These are phyloP conservation scores for Camponotus vicinus DNA, from an alignment of 1,140 invertebrate species.

Conservation along the genomic window DNA sequence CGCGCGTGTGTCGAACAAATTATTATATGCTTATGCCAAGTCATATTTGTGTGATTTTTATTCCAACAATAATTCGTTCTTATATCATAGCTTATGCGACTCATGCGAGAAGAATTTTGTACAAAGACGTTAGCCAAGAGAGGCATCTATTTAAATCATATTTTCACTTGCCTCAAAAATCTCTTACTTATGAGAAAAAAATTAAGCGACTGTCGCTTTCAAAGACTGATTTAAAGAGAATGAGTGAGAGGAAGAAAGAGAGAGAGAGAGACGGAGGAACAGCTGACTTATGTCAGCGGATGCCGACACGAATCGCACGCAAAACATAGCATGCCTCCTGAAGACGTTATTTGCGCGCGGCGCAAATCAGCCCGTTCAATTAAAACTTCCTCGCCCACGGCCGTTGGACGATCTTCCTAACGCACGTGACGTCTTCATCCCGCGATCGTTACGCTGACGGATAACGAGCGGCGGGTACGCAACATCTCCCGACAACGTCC, in stretches of 20 bases:
- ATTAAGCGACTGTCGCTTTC: not conserved
- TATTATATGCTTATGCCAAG: not conserved
- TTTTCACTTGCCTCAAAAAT: not conserved
- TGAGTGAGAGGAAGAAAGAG: too few relatives aligned
- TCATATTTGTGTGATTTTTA: not conserved
- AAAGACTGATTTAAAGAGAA: not conserved
- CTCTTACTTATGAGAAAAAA: not conserved
- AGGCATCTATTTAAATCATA: not conserved
- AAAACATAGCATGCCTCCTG: constrained; percentile 20
- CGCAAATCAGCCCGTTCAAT: constrained; percentile 53
- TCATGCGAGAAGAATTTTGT: not conserved
- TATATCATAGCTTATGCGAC: constrained; percentile 1
- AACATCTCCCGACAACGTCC: constrained; percentile 37
- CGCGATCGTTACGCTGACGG: constrained; percentile 39
- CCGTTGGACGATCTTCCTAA: constrained; percentile 40
- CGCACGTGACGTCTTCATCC: constrained; percentile 51
- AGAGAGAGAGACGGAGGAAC: not conserved
- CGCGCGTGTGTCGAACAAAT: not conserved
- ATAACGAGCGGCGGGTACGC: constrained; percentile 34
- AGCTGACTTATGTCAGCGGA: not conserved
- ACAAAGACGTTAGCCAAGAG: not conserved
- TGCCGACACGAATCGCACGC: not conserved
- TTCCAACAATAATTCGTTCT: not conserved
- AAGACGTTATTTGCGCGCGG: constrained; percentile 50
- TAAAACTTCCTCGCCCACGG: constrained; percentile 40